phyloP scores from a whole-genome alignment of 2,888 invertebrate species.

The Clivina fossor region DNA sequence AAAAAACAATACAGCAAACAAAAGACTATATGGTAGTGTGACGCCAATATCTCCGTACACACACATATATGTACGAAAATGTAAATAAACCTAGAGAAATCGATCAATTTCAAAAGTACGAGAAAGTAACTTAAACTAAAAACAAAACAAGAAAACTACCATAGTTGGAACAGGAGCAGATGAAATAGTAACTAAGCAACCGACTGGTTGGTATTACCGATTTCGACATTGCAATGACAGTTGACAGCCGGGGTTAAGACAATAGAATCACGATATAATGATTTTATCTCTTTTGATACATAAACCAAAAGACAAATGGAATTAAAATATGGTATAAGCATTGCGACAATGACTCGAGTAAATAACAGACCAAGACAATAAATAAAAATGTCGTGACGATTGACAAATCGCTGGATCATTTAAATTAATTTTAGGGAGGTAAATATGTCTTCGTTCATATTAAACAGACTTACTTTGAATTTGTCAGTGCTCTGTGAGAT shows the following conservation, averaged over 20 bases:
- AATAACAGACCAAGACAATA: no score
- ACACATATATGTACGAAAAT: not conserved
- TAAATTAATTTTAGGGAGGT: no score
- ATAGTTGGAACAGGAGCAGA: no score
- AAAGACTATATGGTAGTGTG: not conserved
- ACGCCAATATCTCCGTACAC: no score
- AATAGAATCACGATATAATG: slow-evolving; percentile 3
- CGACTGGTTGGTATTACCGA: no score
- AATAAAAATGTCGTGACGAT: slow-evolving; percentile 3
- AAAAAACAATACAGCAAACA: not conserved
- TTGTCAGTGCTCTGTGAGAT: no score
- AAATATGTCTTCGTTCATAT: no score
- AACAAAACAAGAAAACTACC: not conserved
- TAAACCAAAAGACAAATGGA: slow-evolving; percentile 4
- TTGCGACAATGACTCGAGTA: no score
- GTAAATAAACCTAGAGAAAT: not conserved
- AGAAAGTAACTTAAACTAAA: not conserved
- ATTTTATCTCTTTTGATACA: slow-evolving; percentile 7
- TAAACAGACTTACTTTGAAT: no score
- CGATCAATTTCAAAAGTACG: not conserved
- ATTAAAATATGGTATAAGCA: not conserved
- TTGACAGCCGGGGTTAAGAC: slow-evolving; percentile 11
- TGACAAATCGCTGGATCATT: no score
- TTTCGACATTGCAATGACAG: slow-evolving; percentile 6
- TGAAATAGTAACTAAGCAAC: no score